Conservation (phyloP, 2,113 vertebrate genomes). For the Rhizomys pruinosus region DNA sequence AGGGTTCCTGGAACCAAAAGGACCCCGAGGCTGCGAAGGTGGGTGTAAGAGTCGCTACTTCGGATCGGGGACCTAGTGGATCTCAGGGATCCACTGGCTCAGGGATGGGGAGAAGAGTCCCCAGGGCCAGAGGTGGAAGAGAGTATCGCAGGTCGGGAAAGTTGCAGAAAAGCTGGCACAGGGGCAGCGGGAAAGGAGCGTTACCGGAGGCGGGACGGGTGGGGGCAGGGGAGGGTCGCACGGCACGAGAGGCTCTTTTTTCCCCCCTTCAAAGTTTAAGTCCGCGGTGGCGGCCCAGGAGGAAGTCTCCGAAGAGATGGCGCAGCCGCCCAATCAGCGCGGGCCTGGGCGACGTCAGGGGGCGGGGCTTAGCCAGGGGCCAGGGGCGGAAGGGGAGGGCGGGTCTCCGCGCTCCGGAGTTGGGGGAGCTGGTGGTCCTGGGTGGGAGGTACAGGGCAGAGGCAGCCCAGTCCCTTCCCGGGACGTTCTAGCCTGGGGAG, state of each 20-base stretch:
- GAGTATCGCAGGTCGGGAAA: constrained; percentile 54
- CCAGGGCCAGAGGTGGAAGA: constrained; percentile 2
- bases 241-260: constrained; percentile 36
- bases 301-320: constrained; percentile 80
- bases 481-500: constrained; percentile 8
- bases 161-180: constrained; percentile 50
- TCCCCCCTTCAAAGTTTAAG: constrained; percentile 71
- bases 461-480: neutral
- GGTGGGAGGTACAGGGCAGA: neutral
- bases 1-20: neutral
- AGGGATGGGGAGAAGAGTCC: constrained; percentile 48
- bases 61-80: constrained; percentile 19
- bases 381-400: constrained; percentile 71
- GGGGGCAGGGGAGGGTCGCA: constrained; percentile 44
- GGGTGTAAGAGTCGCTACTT: no score
- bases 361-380: constrained; percentile 40
- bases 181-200: constrained; percentile 46
- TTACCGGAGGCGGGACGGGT: constrained; percentile 48
- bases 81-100: constrained; percentile 11
- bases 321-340: constrained; percentile 68
- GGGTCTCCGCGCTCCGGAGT: neutral
- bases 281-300: constrained; percentile 65
- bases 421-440: neutral
- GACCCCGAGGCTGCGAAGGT: neutral
- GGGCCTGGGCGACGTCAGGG: constrained; percentile 60